Evolutionary conservation across 2,797 vertebrate species (phyloP), one percentile per base, ranked within the genome.

Genomic region (Chrosomus eos): DNA sequence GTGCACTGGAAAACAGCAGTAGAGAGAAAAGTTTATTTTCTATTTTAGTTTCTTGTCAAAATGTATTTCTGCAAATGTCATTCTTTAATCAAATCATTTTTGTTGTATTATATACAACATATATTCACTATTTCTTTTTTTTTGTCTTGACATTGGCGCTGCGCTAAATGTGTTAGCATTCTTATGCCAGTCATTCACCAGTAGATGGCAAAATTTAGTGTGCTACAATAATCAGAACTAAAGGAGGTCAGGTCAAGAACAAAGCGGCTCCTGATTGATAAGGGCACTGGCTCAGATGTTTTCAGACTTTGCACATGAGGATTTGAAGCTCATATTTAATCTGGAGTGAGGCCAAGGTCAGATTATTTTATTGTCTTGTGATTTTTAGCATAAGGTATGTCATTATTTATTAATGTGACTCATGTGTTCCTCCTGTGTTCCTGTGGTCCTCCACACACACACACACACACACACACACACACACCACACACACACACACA

Each of bases 361-460:
- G 73, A 67, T 76, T 68, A 55, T 67, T 68, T 83, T 68, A 68
- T 75, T 28, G 33, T 62, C 55, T 75, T 18, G 58, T 62, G 75
- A 38, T 78, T 78, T 62, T 28, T 58, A 62, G 75, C 58, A 62
- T 64, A 82, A 75, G 58, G 58, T 38, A 36, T 26, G 21, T n/a
- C 31, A 75, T 82, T 53, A 74, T 66, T 74, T 74, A 82, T 82
- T 74, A 66, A 82, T 53, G 16, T 21, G 10, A 62, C 40, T 45
- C 33, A 67, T 82, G 40, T 26, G 58, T 43, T 62, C n/a, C 8
- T 77, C 28, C 26, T 60, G 38, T 2, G n/a, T n/a, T n/a, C n/a
- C n/a, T n/a, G n/a, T n/a, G n/a, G n/a, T n/a, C n/a, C n/a, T n/a
- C n/a, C 31, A 67, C 19, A 67, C 31, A 23, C 18, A 36, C 67